Conservation (phyloP, 2,113 vertebrate genomes). For the Gymnorhina tibicen region DNA sequence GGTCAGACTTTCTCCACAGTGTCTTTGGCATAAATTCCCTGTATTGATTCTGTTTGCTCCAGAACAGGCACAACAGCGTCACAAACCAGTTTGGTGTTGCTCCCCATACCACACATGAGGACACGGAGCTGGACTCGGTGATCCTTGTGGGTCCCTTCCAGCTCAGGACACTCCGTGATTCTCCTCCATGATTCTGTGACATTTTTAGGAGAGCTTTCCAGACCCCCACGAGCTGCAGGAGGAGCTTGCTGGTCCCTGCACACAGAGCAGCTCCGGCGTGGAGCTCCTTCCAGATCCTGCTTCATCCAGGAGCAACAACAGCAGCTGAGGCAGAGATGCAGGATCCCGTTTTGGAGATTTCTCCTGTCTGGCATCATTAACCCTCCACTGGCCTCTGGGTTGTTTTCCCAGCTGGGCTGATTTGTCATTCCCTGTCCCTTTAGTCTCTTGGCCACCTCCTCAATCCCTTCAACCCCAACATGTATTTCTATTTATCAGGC, state of each 20-base stretch:
- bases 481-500: background rate
- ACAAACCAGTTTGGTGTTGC: background rate
- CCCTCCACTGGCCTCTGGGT: background rate
- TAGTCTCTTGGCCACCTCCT: background rate
- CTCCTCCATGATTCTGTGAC: too few species aligned
- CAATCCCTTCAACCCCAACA: background rate
- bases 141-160: background rate
- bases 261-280: rapidly evolving
- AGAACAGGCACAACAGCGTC: rapidly evolving
- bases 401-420: background rate
- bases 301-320: background rate
- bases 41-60: background rate
- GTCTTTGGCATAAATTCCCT: background rate
- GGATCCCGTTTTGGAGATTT: background rate
- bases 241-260: background rate
- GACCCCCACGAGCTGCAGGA: background rate
- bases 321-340: background rate
- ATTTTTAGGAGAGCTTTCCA: background rate
- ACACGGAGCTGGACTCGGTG: rapidly evolving
- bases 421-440: background rate
- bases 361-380: background rate
- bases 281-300: background rate
- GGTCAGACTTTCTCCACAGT: rapidly evolving
- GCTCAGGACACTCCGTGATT: background rate
- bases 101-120: background rate